Base-by-base conservation (phyloP, 2,113 vertebrate species). In the Eubucco bourcierii region DNA sequence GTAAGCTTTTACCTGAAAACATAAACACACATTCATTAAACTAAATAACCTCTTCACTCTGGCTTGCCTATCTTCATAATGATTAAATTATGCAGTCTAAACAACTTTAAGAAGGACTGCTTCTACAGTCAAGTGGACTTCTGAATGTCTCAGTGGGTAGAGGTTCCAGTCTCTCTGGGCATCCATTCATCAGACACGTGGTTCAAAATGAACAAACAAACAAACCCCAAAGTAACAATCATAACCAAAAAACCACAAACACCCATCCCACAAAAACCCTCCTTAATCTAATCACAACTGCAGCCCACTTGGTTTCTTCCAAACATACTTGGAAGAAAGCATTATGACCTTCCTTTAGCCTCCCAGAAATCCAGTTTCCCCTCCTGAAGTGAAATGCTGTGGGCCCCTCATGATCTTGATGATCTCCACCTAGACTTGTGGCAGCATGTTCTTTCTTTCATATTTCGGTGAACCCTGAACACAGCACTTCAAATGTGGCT, bases 91-190 rank as follows among this genome's bases (percentile, higher is more conserved):
- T 44, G 15, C 55, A 82, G 59, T 72, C 59, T 55, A 93, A 93
- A 90, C 76, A 88, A 73, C 61, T 87, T 94, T 80, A 93, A 73
- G 70, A 91, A 73, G 70, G 29, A 64, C 59, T 80, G 41, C 80
- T 93, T 85, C 59, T 64, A 50, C 29, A 39, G 23, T 65, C 53
- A 65, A 87, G 39, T 46, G n/a, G 41, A 86, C 24, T 84, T 92
- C 12, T 73, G 34, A 84, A 65, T 11, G 46, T 44, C 55, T 77
- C n/a, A 52, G n/a, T 34, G 27, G n/a, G 70, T 31, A 90, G 68
- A 85, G 12, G 28, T 34, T 80, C 20, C 50, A 73, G 59, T 64
- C 59, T 89, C 44, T 50, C 46, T 68, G 52, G 37, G 37, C 19
- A 67, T 9, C 28, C 67, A 46, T 23, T 80, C 39, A 61, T 39